Percentiles rank a stretch among this genome's conserved stretches.
phyloP scores from a whole-genome alignment of 2,113 vertebrate genomes.

The Corapipo altera region DNA sequence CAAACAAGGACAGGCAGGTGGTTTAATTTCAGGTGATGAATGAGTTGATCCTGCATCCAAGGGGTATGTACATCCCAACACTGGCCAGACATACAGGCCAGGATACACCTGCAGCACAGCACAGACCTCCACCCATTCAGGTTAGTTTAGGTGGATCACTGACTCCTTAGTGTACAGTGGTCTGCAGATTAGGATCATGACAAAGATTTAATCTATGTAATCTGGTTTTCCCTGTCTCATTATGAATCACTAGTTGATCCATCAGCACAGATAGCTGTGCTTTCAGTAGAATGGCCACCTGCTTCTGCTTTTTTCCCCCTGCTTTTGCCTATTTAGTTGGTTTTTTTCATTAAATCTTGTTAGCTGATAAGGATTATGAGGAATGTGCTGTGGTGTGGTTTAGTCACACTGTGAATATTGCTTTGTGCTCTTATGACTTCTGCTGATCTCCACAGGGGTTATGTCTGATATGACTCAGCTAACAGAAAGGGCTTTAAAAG shows the following conservation, averaged over 20 bases:
- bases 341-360: background rate
- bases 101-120: background rate
- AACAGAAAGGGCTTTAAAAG: background rate
- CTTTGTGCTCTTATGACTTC: background rate
- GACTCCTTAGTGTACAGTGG: background rate
- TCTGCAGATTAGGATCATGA: background rate
- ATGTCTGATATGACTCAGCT: background rate
- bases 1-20: background rate
- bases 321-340: background rate
- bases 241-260: background rate
- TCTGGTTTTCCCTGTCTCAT: background rate
- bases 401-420: background rate
- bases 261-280: background rate
- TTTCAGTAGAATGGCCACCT: background rate
- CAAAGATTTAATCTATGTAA: background rate
- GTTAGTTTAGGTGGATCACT: background rate
- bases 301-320: background rate
- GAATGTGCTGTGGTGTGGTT: background rate
- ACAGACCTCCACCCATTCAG: background rate
- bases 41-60: background rate
- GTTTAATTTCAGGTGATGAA: background rate
- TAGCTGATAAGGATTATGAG: background rate
- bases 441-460: background rate
- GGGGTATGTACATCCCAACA: accelerated
- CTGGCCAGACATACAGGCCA: background rate